Evolutionary conservation across 2,113 vertebrate genomes (phyloP).

Genomic region (Cariama cristata): DNA sequence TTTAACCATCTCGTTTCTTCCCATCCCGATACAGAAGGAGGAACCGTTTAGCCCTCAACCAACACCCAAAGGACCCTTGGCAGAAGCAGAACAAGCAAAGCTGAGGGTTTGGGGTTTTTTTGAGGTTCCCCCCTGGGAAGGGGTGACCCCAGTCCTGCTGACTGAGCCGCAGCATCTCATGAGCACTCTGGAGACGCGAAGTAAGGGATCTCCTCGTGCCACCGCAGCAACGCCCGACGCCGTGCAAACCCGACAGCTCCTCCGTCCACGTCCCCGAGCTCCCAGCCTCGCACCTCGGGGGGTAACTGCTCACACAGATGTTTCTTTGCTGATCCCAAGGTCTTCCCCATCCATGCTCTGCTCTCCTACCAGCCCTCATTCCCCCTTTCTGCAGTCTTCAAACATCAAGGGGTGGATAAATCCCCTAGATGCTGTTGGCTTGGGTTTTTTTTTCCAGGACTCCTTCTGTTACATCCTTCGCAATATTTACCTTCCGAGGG

Average conservation of each 20-base stretch:
- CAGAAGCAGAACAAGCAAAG: neutral
- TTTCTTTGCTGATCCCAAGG: neutral
- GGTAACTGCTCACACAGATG: neutral
- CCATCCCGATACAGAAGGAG: fast-evolving
- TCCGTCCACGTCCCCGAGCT: neutral
- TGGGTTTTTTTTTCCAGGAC: neutral
- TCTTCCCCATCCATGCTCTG: neutral
- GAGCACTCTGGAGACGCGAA: fast-evolving
- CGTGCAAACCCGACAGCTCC: neutral
- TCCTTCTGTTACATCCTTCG: neutral
- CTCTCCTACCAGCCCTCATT: neutral
- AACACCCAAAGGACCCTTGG: neutral
- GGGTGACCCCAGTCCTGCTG: neutral
- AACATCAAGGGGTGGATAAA: neutral
- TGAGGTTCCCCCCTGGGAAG: neutral
- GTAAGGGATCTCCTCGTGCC: no score
- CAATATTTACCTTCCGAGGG: neutral
- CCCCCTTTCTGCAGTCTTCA: neutral
- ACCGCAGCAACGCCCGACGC: neutral
- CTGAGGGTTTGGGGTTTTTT: no score
- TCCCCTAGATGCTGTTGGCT: neutral
- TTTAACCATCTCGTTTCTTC: fast-evolving
- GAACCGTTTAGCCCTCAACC: neutral
- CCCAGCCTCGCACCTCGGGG: no score
- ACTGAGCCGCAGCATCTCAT: neutral